Percentiles rank a stretch among this genome's conserved stretches.
These are phyloP conservation scores for Microcebus jonahi DNA, from an alignment of 2,113 vertebrate species.

Conservation along the genomic window DNA sequence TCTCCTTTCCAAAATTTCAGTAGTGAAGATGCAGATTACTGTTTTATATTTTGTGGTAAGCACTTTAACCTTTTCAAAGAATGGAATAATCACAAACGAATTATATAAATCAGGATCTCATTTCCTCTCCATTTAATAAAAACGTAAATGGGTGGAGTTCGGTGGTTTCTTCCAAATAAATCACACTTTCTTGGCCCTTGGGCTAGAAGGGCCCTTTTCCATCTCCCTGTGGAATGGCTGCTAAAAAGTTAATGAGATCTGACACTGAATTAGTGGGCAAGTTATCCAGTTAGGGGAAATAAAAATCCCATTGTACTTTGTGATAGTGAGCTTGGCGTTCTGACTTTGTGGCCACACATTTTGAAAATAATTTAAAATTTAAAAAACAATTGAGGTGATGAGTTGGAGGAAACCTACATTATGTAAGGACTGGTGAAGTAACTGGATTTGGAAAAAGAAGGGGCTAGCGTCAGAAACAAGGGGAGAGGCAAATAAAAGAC, in stretches of 20 bases:
- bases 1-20: slow-evolving; percentile 38
- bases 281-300: slow-evolving; percentile 49
- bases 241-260: slow-evolving; percentile 57
- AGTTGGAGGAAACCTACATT: background rate
- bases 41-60: slow-evolving; percentile 49
- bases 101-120: slow-evolving; percentile 29
- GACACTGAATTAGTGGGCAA: slow-evolving; percentile 32
- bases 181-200: slow-evolving; percentile 35
- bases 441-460: background rate
- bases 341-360: background rate
- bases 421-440: background rate
- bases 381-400: background rate
- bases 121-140: slow-evolving; percentile 62
- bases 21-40: slow-evolving; percentile 18
- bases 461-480: background rate
- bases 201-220: slow-evolving; percentile 56
- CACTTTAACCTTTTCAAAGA: slow-evolving; percentile 64
- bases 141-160: slow-evolving; percentile 51
- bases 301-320: slow-evolving; percentile 16
- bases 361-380: slow-evolving; percentile 44
- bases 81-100: slow-evolving; percentile 37
- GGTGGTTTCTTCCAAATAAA: slow-evolving; percentile 48
- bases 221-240: background rate
- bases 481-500: background rate
- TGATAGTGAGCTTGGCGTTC: background rate